These are phyloP conservation scores for Boloria selene DNA, from an alignment of 2,888 invertebrate genomes.

Conservation along the genomic window DNA sequence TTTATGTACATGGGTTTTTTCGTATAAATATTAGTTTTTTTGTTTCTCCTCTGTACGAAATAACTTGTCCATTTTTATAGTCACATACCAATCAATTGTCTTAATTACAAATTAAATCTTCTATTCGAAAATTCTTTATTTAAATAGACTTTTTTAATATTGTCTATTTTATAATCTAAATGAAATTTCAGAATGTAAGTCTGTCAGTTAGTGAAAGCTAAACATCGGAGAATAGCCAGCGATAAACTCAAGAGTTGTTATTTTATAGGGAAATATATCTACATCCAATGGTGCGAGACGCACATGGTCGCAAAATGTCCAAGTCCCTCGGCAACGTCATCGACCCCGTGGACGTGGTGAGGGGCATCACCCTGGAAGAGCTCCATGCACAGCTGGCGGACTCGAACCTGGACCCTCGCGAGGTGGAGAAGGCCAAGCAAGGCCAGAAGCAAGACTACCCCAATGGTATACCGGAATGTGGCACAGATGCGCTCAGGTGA, in stretches of 20 bases:
- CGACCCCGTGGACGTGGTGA: slow-evolving; percentile 97
- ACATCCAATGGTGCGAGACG: slow-evolving; percentile 98
- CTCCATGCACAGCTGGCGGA: slow-evolving; percentile 87
- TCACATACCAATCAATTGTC: no score
- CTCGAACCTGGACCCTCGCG: slow-evolving; percentile 93
- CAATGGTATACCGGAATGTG: slow-evolving; percentile 98
- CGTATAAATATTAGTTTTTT: no score
- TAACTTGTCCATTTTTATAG: no score
- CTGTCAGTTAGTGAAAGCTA: no score
- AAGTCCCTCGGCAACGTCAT: slow-evolving; percentile 99
- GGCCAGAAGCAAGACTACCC: slow-evolving; percentile 91
- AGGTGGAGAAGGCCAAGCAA: slow-evolving; percentile 88
- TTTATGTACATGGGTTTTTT: background rate
- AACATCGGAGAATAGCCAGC: no score
- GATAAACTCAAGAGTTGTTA: background rate
- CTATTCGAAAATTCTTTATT: no score
- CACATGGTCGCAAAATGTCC: slow-evolving; percentile 99
- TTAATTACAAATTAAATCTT: no score
- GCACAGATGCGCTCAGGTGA: slow-evolving; percentile 95
- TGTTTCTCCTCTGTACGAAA: no score
- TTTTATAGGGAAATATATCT: slow-evolving; percentile 90
- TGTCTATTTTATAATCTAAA: background rate
- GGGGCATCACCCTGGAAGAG: slow-evolving; percentile 91
- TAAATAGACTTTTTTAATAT: background rate
- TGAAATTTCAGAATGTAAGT: no score